Conservation (phyloP, 2,888 invertebrate species). For the Opisthograptis luteolata region DNA sequence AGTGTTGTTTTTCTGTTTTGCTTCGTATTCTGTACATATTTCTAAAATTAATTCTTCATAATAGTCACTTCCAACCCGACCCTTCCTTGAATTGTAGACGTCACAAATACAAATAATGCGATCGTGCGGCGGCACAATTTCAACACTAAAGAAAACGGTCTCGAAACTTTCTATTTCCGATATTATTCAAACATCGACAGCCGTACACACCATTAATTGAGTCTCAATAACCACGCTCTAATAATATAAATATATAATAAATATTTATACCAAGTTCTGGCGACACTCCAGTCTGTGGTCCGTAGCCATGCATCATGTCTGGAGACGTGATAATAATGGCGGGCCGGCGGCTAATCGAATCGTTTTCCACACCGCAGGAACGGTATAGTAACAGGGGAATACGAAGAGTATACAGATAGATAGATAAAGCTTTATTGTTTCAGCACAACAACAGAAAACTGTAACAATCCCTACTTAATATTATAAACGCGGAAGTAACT, state of each 20-base stretch:
- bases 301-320: conserved; percentile 49
- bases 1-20: too few species aligned
- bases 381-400: conserved; percentile 25
- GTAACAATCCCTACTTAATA: too few species aligned
- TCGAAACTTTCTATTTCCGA: conserved; percentile 24
- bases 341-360: conserved; percentile 52
- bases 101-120: neutral
- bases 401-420: neutral
- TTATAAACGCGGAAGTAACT: too few species aligned
- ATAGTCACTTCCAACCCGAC: too few species aligned
- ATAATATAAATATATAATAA: conserved; percentile 40
- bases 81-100: too few species aligned
- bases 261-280: conserved; percentile 27
- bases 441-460: too few species aligned
- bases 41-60: too few species aligned
- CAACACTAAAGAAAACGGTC: conserved; percentile 2
- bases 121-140: neutral
- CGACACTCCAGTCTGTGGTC: conserved; percentile 30
- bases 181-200: conserved; percentile 32
- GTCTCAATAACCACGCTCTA: conserved; percentile 33
- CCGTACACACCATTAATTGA: conserved; percentile 29
- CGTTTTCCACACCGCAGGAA: conserved; percentile 55
- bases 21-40: too few species aligned
- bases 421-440: too few species aligned
- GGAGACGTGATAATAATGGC: conserved; percentile 44